Conservation (phyloP, 2,797 vertebrate genomes). For the Nannoperca obscura region DNA sequence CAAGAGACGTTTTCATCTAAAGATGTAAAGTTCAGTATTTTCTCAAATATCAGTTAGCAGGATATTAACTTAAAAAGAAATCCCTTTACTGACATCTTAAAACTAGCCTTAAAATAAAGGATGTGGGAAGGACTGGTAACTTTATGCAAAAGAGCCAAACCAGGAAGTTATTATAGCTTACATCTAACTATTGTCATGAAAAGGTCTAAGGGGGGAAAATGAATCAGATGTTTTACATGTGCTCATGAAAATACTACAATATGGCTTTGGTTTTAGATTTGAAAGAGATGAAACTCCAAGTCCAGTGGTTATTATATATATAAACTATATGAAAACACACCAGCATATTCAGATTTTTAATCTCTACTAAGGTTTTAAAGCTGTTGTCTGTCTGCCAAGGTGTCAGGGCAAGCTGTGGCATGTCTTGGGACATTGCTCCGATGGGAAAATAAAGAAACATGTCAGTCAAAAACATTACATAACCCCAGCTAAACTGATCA, state of each 20-base stretch:
- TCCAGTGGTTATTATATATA: too few species aligned
- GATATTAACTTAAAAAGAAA: constrained; percentile 19
- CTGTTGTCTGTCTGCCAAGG: neutral
- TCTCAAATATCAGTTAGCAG: constrained; percentile 24
- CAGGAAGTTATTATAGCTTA: constrained; percentile 13
- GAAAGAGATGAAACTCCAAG: neutral
- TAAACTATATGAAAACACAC: neutral
- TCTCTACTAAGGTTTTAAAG: constrained; percentile 11
- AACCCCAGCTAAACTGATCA: neutral
- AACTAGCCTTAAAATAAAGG: constrained; percentile 36
- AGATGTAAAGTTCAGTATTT: neutral
- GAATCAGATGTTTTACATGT: constrained; percentile 10
- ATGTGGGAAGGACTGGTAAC: constrained; percentile 13
- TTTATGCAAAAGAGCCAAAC: constrained; percentile 40
- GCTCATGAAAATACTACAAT: neutral
- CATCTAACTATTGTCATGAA: constrained; percentile 40
- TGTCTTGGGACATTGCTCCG: neutral
- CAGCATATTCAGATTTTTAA: neutral
- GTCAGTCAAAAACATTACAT: neutral
- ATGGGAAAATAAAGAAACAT: neutral
- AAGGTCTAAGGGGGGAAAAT: constrained; percentile 1
- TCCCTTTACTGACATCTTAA: constrained; percentile 18
- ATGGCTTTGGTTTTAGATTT: neutral
- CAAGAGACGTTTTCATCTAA: neutral
- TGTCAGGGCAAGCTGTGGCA: neutral